Evolutionary conservation across 2,888 invertebrate genomes (phyloP), one percentile per base, ranked within the genome.

Genomic region (Neria commutata): DNA sequence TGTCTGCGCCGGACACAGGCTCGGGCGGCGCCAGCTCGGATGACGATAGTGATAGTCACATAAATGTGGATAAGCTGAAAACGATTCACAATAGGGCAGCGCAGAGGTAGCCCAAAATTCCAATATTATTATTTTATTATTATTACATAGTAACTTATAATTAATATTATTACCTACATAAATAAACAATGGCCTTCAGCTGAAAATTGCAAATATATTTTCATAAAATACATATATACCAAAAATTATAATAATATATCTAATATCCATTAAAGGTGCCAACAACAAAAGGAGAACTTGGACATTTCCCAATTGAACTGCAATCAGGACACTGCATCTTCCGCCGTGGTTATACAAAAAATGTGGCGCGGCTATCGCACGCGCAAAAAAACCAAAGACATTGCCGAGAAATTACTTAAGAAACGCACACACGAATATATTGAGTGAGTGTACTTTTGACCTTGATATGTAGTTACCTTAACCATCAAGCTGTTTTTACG

Each of bases 361-460:
- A 87, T 90, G 82, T 94, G 94, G 94, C 83, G 93, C 23, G 94
- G 94, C 0, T 94, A 91, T 79, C 86, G 88, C 48, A 89, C 91
- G 34, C 84, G 94, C 69, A 91, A 92, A 65, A 80, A 78, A 75
- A 80, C 77, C 19, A 78, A 80, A 48, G 73, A 86, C 81, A 69
- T 81, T 83, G 77, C 87, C 1, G 86, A 91, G 68, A 88, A 89
- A 25, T 85, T 94, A 48, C 89, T 92, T 72, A 88, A 89, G 62
- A 88, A 89, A 62, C 84, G 94, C 67, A 91, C 92, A 2, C 88
- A 92, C 62, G 91, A 92, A 73, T 92, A 94, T 75, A 91, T 94
- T 75, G 89, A 90, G 91, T 92, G 78, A 86, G 88, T 83, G 45
- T 26, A 40, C 3, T 26, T n/a, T 10, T 26, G 6, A 49, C 2